Evolutionary conservation across 2,113 vertebrate species (phyloP).

Genomic region (Tragulus kanchil): DNA sequence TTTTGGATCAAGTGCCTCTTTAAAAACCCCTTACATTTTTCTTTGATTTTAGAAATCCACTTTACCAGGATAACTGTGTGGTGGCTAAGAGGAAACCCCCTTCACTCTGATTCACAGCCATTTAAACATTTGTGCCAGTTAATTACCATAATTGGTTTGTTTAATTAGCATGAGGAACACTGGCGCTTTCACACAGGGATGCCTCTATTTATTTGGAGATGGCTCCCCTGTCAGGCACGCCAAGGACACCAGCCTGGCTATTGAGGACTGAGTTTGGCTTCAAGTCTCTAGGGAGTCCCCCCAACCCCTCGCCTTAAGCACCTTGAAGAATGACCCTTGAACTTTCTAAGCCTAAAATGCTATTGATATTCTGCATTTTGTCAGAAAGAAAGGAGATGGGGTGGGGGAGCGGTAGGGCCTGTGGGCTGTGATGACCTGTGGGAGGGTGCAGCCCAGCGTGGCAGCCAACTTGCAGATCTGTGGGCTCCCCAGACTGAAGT

Average conservation of each 20-base stretch:
- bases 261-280: constrained; percentile 5
- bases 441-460: background rate
- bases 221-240: background rate
- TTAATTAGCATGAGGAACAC: constrained; percentile 77
- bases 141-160: constrained; percentile 82
- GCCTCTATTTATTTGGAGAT: constrained; percentile 75
- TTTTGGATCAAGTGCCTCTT: background rate
- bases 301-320: constrained; percentile 27
- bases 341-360: constrained; percentile 71
- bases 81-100: constrained; percentile 38
- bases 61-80: constrained; percentile 45
- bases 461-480: background rate
- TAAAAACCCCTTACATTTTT: no score
- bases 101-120: constrained; percentile 67
- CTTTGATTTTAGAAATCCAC: constrained; percentile 41
- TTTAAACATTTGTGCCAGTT: constrained; percentile 74
- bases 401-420: background rate
- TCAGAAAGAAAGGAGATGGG: constrained; percentile 36
- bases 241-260: constrained; percentile 53
- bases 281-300: background rate
- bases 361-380: constrained; percentile 69
- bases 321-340: constrained; percentile 73
- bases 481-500: background rate
- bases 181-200: constrained; percentile 54
- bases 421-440: background rate